phyloP scores from a whole-genome alignment of 2,888 invertebrate genomes.

The Drepana falcataria region DNA sequence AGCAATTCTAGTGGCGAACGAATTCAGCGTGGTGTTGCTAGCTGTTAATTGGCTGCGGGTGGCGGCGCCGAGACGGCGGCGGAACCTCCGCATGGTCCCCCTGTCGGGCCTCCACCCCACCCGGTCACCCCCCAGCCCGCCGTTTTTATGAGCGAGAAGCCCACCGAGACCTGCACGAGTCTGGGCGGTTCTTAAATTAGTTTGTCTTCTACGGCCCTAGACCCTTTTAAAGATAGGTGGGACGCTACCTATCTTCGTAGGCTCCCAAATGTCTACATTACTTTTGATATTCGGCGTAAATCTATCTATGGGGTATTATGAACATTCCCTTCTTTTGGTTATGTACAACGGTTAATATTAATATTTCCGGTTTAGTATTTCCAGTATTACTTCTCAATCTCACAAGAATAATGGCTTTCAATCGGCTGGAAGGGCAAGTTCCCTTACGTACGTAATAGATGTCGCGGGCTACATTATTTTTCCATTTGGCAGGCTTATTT shows the following conservation, averaged over 20 bases:
- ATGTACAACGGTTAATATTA: too few relatives aligned
- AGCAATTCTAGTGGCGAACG: constrained; percentile 71
- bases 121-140: constrained; percentile 54
- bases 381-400: not conserved
- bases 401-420: too few relatives aligned
- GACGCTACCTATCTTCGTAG: constrained; percentile 2
- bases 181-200: constrained; percentile 66
- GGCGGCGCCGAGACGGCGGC: constrained; percentile 78
- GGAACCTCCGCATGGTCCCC: constrained; percentile 75
- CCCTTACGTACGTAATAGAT: constrained; percentile 40
- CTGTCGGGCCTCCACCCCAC: constrained; percentile 46
- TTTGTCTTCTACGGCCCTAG: constrained; percentile 47
- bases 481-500: constrained; percentile 75
- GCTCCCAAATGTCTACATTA: too few relatives aligned
- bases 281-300: too few relatives aligned
- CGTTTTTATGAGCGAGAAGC: constrained; percentile 70
- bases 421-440: constrained; percentile 19
- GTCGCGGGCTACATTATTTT: constrained; percentile 69
- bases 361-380: not conserved
- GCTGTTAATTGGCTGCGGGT: constrained; percentile 78
- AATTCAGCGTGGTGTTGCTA: constrained; percentile 71
- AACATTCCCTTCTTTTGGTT: not conserved
- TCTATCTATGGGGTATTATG: not conserved
- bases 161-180: constrained; percentile 61
- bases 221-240: constrained; percentile 43